These are phyloP conservation scores for Blastobasis lacticolella DNA, from an alignment of 2,888 invertebrate genomes.

Conservation along the genomic window DNA sequence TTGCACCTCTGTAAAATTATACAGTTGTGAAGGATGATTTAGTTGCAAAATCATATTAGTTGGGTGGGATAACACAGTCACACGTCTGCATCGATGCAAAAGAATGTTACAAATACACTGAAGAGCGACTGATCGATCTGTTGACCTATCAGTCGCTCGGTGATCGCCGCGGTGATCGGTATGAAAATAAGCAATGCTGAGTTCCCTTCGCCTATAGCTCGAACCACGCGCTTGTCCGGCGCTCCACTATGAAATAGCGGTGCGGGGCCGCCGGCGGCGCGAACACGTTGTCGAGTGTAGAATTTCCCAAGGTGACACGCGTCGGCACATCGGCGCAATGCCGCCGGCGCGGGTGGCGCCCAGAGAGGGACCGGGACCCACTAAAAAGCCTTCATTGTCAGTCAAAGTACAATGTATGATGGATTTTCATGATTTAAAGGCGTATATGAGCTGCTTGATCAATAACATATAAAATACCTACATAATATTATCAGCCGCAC, in stretches of 20 bases:
- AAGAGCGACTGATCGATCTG: neutral
- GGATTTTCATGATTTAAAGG: too few species aligned
- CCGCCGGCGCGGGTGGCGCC: too few species aligned
- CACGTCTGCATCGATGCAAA: neutral
- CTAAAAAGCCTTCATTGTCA: too few species aligned
- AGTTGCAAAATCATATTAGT: neutral
- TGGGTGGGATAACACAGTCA: neutral
- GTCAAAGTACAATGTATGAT: too few species aligned
- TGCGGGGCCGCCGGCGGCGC: conserved; percentile 36
- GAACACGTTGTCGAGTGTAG: conserved; percentile 53
- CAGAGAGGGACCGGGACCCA: too few species aligned
- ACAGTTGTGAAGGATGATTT: neutral
- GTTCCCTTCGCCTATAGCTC: neutral
- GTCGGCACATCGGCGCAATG: conserved; percentile 23
- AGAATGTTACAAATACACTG: neutral
- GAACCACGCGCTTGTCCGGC: conserved; percentile 18
- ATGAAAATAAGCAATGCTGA: neutral
- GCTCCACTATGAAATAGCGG: conserved; percentile 54
- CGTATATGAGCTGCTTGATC: too few species aligned
- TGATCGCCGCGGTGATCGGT: too few species aligned
- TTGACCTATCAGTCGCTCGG: too few species aligned
- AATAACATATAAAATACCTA: too few species aligned
- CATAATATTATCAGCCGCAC: too few species aligned
- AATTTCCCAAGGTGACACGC: conserved; percentile 51
- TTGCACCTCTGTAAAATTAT: too few species aligned